These are phyloP conservation scores for Dicyrtomina minuta DNA, from an alignment of 2,888 invertebrate species.

Conservation along the genomic window DNA sequence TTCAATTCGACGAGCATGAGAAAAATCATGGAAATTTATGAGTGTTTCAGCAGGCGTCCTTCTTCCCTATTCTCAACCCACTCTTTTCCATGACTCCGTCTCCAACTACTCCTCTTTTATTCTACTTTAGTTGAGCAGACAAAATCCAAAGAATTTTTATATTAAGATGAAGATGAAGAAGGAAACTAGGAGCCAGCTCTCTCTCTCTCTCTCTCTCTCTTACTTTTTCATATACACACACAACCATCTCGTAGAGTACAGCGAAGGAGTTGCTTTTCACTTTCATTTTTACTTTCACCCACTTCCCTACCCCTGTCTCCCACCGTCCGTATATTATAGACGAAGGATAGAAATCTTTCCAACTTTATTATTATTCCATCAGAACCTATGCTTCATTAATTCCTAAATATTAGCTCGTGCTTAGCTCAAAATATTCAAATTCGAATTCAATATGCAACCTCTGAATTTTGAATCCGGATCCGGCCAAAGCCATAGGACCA, in stretches of 20 bases:
- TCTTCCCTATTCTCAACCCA: background rate
- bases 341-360: background rate
- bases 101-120: conserved; percentile 1
- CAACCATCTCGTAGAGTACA: background rate
- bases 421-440: conserved; percentile 17
- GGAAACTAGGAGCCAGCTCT: background rate
- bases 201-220: too few relatives aligned
- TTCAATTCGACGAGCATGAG: conserved; percentile 3
- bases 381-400: conserved; percentile 49
- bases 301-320: too few relatives aligned
- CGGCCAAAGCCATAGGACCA: background rate
- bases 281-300: conserved; percentile 27
- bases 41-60: conserved; percentile 35
- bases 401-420: conserved; percentile 51
- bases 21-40: conserved; percentile 42
- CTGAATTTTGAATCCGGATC: too few relatives aligned
- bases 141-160: conserved; percentile 45
- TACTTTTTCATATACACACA: too few relatives aligned
- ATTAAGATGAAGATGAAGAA: conserved; percentile 37
- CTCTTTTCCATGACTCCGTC: background rate
- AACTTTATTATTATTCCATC: too few relatives aligned
- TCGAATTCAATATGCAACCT: conserved; percentile 23
- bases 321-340: conserved; percentile 12
- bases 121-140: conserved; percentile 3
- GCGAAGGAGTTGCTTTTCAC: conserved; percentile 1